Base-by-base conservation (phyloP, 2,888 invertebrate genomes). In the Melieria picta region DNA sequence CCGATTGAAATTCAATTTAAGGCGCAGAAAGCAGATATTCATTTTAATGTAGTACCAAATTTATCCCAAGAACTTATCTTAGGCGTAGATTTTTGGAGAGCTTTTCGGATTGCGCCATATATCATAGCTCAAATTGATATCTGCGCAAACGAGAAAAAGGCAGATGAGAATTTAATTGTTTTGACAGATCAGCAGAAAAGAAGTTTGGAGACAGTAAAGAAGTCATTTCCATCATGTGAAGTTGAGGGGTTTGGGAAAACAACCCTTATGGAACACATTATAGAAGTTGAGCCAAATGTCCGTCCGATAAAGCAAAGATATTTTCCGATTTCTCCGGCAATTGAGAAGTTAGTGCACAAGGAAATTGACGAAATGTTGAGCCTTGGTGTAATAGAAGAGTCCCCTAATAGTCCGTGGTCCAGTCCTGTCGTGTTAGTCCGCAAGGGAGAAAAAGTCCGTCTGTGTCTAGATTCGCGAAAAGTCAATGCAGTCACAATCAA, bases 321-420 rank as follows among this genome's bases (percentile, higher is more conserved):
- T 46, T 75, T 71, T 69, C 72, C 77, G 0, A 69, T 77, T 5
- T 30, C 58, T 42, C 58, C 58, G 11, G 42, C 58, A 5, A 43
- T 58, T 4, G 58, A 58, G 9, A 71, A 70, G 11, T 47, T 74
- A 13, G 65, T 79, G 7, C 71, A 74, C 47, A 61, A 70, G 5
- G 82, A 83, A 70, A 73, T 83, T 0, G 81, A 83, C 48, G 58
- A 79, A 3, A 84, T 84, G 83, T 45, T 84, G 4, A 65, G 47
- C 4, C 60, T 76, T 5, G 80, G 76, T 4, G 77, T 84, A 0
- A 77, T 84, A 1, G 82, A 83, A 52, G 78, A 76, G 10, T 80
- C 79, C 0, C 57, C 57, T 13, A 70, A 73, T 6, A 83, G 83
- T 45, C 69, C 78, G 0, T 82, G 83, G 82, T 77, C 78, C 5